These are phyloP conservation scores for Dynastes hyllus DNA, from an alignment of 2,888 invertebrate species.

Conservation along the genomic window DNA sequence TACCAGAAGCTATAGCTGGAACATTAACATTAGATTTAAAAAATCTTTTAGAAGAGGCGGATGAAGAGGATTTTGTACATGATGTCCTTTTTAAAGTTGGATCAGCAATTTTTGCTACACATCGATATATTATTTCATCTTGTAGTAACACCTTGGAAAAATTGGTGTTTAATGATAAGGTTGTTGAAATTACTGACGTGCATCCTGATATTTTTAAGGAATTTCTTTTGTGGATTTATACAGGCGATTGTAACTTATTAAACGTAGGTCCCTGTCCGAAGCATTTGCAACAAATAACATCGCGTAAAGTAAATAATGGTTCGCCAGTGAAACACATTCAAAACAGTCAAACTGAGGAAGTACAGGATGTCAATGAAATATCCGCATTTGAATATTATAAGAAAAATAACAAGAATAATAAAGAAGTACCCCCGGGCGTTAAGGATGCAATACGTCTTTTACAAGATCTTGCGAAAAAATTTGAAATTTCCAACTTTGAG, in stretches of 20 bases:
- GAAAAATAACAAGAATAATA: conserved; percentile 59
- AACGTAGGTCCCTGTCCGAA: conserved; percentile 72
- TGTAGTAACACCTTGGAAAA: conserved; percentile 78
- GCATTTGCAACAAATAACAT: conserved; percentile 58
- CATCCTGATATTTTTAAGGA: conserved; percentile 81
- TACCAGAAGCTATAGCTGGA: conserved; percentile 30
- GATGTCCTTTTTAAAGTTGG: conserved; percentile 83
- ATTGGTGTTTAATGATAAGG: conserved; percentile 66
- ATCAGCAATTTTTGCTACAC: conserved; percentile 78
- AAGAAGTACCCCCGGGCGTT: conserved; percentile 56
- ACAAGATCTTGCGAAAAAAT: conserved; percentile 74
- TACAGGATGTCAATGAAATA: conserved; percentile 63
- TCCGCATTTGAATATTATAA: conserved; percentile 74
- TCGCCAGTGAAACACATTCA: conserved; percentile 27
- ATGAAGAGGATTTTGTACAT: conserved; percentile 80
- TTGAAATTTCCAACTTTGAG: conserved; percentile 73
- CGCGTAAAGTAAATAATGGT: conserved; percentile 30
- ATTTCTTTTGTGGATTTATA: conserved; percentile 82
- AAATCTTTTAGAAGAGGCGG: conserved; percentile 62
- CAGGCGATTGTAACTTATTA: conserved; percentile 78
- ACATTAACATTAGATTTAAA: conserved; percentile 38
- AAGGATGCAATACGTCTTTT: conserved; percentile 75
- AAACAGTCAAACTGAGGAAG: conserved; percentile 48
- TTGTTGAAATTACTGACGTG: conserved; percentile 72
- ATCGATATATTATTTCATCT: conserved; percentile 81